Base-by-base conservation (phyloP, 2,888 invertebrate species). In the Lymantria monacha region DNA sequence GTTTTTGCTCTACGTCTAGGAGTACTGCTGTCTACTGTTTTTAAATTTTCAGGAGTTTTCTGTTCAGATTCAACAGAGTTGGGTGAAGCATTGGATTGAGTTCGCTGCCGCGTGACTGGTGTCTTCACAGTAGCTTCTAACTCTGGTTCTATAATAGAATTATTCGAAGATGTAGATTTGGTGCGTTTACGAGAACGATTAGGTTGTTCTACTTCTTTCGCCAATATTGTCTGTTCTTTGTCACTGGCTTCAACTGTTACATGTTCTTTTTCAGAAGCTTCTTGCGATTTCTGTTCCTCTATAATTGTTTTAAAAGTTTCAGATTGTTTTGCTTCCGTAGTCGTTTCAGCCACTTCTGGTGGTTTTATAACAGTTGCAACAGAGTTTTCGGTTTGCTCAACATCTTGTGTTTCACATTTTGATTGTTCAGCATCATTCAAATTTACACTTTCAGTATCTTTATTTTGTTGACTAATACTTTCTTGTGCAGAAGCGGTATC, bases 81-180 rank as follows among this genome's bases (percentile, higher is more conserved):
- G 30, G 72, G 71, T 2, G 84, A 82, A 12, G 80, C 68, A 10
- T 64, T 77, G 0, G 87, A 86, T 50, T 81, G 80, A 0, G 80
- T 67, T 14, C 85, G 81, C 55, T 82, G 86, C 47, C 87, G 72
- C n/a, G 79, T 75, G 5, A 59, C 59, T 8, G 87, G 84, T 1
- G 83, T 84, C 63, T 70, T 79, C 0, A 61, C 61, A 62, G 78
- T 69, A 5, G 44, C 38, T 0, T 58, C 63, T 38, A 53, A 49
- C 37, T 51, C 51, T 0, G 53, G 15, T 53, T 67, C 63, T 0
- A 53, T 46, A 2, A 53, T 46, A 2, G 74, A 65, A 63, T 68
- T 73, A 36, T 70, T 72, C 0, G 80, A 75, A 2, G 79, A 66
- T 9, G 69, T 72, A 0, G 80, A 80, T 54, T 69, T 70, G 0